These are phyloP conservation scores for Asarcornis scutulata DNA, from an alignment of 2,113 vertebrate genomes.

Conservation along the genomic window DNA sequence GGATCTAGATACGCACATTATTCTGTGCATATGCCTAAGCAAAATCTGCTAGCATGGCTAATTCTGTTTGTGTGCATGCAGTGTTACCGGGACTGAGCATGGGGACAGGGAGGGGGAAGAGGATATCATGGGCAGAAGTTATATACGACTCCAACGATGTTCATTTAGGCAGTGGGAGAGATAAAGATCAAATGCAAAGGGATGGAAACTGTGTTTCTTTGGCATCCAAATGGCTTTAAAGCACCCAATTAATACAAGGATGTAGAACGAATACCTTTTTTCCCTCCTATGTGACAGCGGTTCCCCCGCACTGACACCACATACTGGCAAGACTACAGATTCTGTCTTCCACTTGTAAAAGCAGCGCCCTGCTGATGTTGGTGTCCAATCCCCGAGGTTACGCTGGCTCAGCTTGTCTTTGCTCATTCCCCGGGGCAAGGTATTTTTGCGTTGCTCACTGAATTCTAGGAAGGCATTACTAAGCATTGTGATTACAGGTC, in stretches of 20 bases:
- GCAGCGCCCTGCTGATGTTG: conserved; percentile 53
- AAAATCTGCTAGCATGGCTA: background rate
- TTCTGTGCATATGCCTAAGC: background rate
- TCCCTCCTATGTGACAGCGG: background rate
- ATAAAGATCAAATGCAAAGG: background rate
- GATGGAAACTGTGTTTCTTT: conserved; percentile 27
- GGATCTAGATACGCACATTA: background rate
- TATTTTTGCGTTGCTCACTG: conserved; percentile 51
- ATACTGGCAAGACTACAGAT: conserved; percentile 24
- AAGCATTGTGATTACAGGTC: conserved; percentile 69
- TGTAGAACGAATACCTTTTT: background rate
- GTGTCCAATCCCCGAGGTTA: conserved; percentile 39
- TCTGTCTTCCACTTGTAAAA: conserved; percentile 6
- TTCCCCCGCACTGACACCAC: background rate
- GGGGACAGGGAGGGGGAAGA: background rate
- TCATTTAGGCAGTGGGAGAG: background rate
- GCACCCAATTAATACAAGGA: background rate
- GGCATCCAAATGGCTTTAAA: conserved; percentile 9
- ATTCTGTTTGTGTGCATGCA: background rate
- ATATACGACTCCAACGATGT: background rate
- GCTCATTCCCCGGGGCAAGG: conserved; percentile 33
- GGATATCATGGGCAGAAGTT: background rate
- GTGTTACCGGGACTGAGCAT: background rate
- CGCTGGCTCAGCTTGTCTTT: conserved; percentile 65
- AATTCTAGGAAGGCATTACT: conserved; percentile 63